A percentile compares a stretch with the other conserved stretches of the same genome.
Conservation (phyloP, 64 coral and sea anemone genomes). For the Actinia equina region DNA sequence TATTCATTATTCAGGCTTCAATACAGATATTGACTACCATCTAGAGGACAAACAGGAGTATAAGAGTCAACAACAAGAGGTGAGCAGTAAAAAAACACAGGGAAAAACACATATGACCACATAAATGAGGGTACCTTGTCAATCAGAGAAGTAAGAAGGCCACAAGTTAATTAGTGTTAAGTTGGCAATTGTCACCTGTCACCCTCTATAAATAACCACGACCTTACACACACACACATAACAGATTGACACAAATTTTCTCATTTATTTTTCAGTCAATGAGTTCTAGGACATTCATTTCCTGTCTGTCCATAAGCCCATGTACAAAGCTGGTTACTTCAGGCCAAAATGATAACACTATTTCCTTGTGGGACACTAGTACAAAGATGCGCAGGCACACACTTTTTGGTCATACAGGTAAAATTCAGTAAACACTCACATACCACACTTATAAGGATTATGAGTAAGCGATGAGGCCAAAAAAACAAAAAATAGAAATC, state of each 20-base stretch:
- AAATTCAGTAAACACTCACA: too few relatives aligned
- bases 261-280: slow-evolving; percentile 51
- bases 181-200: too few relatives aligned
- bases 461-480: too few relatives aligned
- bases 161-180: too few relatives aligned
- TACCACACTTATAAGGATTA: too few relatives aligned
- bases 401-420: slow-evolving; percentile 84
- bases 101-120: too few relatives aligned
- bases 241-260: neutral
- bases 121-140: too few relatives aligned
- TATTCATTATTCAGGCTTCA: neutral
- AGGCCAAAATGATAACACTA: slow-evolving; percentile 90
- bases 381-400: slow-evolving; percentile 66
- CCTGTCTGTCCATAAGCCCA: slow-evolving; percentile 87
- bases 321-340: slow-evolving; percentile 83
- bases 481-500: too few relatives aligned
- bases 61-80: neutral
- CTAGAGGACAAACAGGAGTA: neutral
- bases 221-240: too few relatives aligned
- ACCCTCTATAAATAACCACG: too few relatives aligned
- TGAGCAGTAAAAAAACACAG: neutral
- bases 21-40: neutral
- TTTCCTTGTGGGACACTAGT: slow-evolving; percentile 75
- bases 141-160: too few relatives aligned
- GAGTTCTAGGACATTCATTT: slow-evolving; percentile 73